These are phyloP conservation scores for Brachyistius frenatus DNA, from an alignment of 2,113 vertebrate species.

Conservation along the genomic window DNA sequence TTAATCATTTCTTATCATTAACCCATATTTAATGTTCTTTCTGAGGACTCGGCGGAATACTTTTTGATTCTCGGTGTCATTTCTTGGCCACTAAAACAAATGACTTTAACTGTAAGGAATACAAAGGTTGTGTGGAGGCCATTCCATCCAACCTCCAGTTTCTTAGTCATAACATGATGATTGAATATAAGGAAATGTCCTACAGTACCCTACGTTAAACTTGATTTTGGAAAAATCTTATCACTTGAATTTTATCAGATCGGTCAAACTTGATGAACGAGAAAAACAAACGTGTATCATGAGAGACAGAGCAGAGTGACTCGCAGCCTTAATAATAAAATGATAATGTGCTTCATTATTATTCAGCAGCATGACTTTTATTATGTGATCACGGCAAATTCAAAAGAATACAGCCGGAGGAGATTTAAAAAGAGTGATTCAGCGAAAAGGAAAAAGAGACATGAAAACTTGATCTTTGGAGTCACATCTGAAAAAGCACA, in stretches of 20 bases:
- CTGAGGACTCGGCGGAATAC: background rate
- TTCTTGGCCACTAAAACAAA: background rate
- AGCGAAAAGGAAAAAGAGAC: background rate
- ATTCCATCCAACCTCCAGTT: background rate
- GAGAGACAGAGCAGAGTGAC: background rate
- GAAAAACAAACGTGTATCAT: conserved; percentile 3
- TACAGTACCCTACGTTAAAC: conserved; percentile 9
- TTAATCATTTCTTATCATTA: conserved; percentile 1
- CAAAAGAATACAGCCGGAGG: background rate
- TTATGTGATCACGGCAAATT: background rate
- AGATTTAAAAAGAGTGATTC: background rate
- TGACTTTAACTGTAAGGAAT: background rate
- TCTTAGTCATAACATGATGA: conserved; percentile 17
- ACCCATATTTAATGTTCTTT: conserved; percentile 14
- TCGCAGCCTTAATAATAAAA: conserved; percentile 5
- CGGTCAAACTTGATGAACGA: conserved; percentile 15
- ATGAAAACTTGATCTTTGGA: background rate
- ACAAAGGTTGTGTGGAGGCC: background rate
- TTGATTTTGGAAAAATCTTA: background rate
- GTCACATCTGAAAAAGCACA: conserved; percentile 1
- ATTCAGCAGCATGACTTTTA: conserved; percentile 1
- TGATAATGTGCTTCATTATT: background rate
- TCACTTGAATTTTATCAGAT: conserved; percentile 14
- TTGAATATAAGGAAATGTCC: conserved; percentile 16
- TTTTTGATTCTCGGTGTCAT: background rate